phyloP scores from a whole-genome alignment of 2,113 vertebrate species.

The Excalfactoria chinensis region DNA sequence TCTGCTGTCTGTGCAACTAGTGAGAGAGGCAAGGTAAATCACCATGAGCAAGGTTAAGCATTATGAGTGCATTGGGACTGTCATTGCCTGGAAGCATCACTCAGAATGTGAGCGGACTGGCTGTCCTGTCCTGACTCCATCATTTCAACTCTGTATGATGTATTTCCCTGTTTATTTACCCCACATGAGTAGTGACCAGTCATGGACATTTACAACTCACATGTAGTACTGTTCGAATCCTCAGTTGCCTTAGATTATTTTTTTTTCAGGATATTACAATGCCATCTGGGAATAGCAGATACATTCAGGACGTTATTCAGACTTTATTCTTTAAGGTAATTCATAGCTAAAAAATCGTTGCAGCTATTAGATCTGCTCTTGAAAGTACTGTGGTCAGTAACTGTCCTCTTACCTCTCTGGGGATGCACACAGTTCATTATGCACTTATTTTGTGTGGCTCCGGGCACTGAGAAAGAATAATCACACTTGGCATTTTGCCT shows the following conservation, averaged over 20 bases:
- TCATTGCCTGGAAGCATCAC: not conserved
- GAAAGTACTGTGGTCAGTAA: not conserved
- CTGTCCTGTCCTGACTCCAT: not conserved
- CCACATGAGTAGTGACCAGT: not conserved
- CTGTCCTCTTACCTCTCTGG: not conserved
- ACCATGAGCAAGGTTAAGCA: not conserved
- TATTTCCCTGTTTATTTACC: not conserved
- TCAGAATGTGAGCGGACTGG: not conserved
- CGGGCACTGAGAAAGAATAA: not conserved
- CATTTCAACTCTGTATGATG: not conserved
- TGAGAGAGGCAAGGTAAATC: not conserved
- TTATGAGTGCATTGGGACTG: not conserved
- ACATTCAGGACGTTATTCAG: not conserved
- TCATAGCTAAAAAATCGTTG: not conserved
- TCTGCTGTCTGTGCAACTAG: not conserved
- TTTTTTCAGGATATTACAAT: not conserved
- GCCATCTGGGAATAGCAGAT: not conserved
- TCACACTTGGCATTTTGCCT: conserved; percentile 13
- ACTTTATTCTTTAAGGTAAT: not conserved
- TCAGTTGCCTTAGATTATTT: not conserved
- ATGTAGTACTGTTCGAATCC: not conserved
- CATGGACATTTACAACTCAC: not conserved
- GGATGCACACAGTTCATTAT: not conserved
- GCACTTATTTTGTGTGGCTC: not conserved
- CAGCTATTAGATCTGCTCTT: not conserved